phyloP scores from a whole-genome alignment of 2,888 invertebrate species.

The Rotaria socialis region DNA sequence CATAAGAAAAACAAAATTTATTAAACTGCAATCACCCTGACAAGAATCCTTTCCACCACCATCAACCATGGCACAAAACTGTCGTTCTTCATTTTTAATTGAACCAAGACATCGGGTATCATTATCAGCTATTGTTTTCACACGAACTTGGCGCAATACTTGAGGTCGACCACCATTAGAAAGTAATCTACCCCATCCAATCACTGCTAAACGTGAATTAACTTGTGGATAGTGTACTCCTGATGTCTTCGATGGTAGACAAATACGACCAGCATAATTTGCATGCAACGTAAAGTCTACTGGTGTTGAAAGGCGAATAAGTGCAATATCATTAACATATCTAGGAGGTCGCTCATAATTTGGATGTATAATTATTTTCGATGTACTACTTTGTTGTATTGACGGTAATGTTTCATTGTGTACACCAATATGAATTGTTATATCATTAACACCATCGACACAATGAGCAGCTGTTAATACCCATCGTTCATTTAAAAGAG shows the following conservation, averaged over 20 bases:
- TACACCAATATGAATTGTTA: neutral
- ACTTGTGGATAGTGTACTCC: too few species aligned
- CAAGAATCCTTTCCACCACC: neutral
- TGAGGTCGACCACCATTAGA: neutral
- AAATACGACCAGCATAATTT: too few species aligned
- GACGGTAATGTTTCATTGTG: neutral
- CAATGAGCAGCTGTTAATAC: neutral
- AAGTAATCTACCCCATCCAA: neutral
- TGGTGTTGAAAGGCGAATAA: too few species aligned
- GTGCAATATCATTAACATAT: too few species aligned
- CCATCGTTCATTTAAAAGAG: neutral
- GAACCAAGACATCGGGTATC: neutral
- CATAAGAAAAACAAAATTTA: too few species aligned
- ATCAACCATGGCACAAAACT: neutral
- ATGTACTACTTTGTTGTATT: neutral
- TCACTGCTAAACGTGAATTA: too few species aligned
- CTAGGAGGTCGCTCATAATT: too few species aligned
- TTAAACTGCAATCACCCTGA: neutral
- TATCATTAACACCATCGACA: fast-evolving
- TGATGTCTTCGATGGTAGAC: too few species aligned
- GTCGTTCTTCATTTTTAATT: neutral
- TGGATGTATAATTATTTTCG: too few species aligned
- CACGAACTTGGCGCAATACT: neutral
- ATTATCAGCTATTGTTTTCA: neutral
- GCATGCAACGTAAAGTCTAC: too few species aligned